Conservation (phyloP, 1,140 invertebrate genomes). For the Drosophila kepulauana region DNA sequence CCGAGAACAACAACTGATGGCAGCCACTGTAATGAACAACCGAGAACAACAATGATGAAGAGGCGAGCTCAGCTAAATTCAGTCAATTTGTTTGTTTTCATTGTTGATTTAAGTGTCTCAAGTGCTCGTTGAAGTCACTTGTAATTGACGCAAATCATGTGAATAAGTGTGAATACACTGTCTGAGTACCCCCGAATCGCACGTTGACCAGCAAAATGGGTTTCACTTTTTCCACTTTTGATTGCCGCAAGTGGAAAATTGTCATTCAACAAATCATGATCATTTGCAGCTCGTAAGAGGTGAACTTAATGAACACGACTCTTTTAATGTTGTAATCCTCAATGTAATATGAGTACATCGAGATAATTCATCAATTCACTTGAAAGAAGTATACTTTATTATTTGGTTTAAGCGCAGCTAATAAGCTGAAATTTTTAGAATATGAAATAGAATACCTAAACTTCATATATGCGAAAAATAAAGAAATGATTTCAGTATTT, state of each 20-base stretch:
- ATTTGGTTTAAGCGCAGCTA: too few relatives aligned
- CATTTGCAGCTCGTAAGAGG: background rate
- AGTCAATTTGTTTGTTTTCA: slow-evolving; percentile 70
- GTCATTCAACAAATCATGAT: background rate
- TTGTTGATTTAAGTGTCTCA: slow-evolving; percentile 62
- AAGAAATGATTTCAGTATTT: too few relatives aligned
- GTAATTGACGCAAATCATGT: slow-evolving; percentile 65
- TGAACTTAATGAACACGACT: too few relatives aligned
- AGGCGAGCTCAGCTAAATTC: slow-evolving; percentile 28
- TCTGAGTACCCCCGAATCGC: slow-evolving; percentile 3
- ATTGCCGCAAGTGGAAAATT: slow-evolving; percentile 31
- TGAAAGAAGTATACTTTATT: too few relatives aligned
- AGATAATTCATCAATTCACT: too few relatives aligned
- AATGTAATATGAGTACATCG: too few relatives aligned
- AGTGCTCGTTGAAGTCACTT: slow-evolving; percentile 55
- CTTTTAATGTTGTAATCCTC: too few relatives aligned
- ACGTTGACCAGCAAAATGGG: background rate
- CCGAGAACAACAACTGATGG: background rate
- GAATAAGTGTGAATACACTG: slow-evolving; percentile 48
- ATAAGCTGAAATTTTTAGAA: too few relatives aligned
- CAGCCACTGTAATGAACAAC: slow-evolving; percentile 24
- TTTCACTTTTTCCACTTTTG: slow-evolving; percentile 6
- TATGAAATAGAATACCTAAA: too few relatives aligned
- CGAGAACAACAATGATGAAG: slow-evolving; percentile 2
- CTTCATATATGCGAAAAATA: too few relatives aligned